These are phyloP conservation scores for Fundulus diaphanus DNA, from an alignment of 2,797 vertebrate genomes.

Conservation along the genomic window DNA sequence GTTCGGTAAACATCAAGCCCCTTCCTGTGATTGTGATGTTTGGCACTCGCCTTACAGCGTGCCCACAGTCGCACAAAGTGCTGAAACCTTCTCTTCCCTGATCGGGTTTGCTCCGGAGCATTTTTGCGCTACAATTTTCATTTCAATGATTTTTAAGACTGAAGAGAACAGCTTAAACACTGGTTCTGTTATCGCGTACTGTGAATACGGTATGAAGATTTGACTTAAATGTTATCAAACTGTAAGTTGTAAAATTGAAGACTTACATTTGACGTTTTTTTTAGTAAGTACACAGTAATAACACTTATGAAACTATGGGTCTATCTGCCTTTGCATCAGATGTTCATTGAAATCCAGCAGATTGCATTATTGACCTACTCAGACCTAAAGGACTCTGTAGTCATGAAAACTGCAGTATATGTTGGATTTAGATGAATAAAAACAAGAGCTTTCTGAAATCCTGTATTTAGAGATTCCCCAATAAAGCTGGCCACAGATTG, in stretches of 20 bases:
- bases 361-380: neutral
- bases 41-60: conserved; percentile 19
- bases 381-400: neutral
- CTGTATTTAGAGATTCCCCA: neutral
- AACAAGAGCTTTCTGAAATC: neutral
- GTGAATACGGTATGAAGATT: neutral
- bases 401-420: neutral
- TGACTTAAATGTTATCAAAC: neutral
- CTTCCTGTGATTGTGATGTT: conserved; percentile 53
- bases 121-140: neutral
- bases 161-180: neutral
- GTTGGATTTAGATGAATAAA: neutral
- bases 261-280: neutral
- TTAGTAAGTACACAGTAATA: neutral
- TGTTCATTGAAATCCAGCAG: neutral
- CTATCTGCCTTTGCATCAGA: no score
- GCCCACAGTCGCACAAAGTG: neutral
- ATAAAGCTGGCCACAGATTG: neutral
- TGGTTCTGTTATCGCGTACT: neutral
- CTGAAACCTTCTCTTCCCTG: conserved; percentile 4
- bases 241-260: neutral
- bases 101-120: neutral
- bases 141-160: neutral
- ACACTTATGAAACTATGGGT: neutral
- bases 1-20: conserved; percentile 30